Evolutionary conservation across 2,888 invertebrate genomes (phyloP).

Genomic region (Thera britannica): DNA sequence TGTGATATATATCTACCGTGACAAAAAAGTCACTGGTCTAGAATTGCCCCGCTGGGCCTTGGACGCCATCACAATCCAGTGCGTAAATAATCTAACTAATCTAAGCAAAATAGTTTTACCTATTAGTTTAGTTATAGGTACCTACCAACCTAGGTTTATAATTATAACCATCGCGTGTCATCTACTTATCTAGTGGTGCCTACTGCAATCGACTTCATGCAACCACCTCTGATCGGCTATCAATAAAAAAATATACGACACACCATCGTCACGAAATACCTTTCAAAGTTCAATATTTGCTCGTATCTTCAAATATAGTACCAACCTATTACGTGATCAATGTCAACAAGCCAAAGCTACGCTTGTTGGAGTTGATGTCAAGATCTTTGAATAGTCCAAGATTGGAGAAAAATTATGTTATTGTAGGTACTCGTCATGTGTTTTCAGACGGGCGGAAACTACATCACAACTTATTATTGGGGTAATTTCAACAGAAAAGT

Average conservation of each 20-base stretch:
- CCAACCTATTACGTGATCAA: constrained; percentile 22
- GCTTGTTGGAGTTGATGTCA: constrained; percentile 9
- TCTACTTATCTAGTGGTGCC: too few species aligned
- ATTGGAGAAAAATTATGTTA: background rate
- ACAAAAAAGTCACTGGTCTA: too few species aligned
- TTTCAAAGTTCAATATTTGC: background rate
- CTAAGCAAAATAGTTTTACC: too few species aligned
- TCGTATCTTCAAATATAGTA: constrained; percentile 2
- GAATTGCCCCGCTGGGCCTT: too few species aligned
- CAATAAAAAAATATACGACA: background rate
- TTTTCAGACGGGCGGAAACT: background rate
- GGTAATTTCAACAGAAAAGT: constrained; percentile 15
- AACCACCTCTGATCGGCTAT: too few species aligned
- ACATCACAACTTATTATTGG: background rate
- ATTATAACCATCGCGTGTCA: too few species aligned
- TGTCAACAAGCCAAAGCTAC: constrained; percentile 11
- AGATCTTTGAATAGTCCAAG: background rate
- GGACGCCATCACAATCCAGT: too few species aligned
- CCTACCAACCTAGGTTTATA: too few species aligned
- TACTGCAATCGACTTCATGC: too few species aligned
- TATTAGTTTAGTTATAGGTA: too few species aligned
- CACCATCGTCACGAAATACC: background rate
- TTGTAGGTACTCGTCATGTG: background rate
- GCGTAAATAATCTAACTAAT: too few species aligned
- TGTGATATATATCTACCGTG: too few species aligned